Base-by-base conservation (phyloP, 2,888 invertebrate species). In the Cephonodes hylas region DNA sequence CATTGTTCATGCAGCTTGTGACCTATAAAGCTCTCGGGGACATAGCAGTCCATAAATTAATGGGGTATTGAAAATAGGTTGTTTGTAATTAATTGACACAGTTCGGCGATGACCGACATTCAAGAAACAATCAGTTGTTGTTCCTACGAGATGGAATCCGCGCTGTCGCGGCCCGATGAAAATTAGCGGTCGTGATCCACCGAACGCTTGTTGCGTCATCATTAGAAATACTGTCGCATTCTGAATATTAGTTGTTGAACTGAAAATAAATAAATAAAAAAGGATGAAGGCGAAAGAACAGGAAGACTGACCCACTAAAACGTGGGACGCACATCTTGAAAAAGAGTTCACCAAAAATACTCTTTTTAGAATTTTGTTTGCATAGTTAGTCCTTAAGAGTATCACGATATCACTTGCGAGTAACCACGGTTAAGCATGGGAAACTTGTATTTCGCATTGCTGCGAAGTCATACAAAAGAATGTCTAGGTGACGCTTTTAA, bases 1-100 rank as follows among this genome's bases (percentile, higher is more conserved):
- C 71, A 78, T 84, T 83, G 82, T 85, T 82, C 76, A 76, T 76
- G 66, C 71, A 78, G 74, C 70, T 70, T 71, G 75, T 69, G 80
- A 81, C 79, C 80, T 80, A 82, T 76, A 79, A 76, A 82, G 75
- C 66, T 68, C 69, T 57, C 45, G 31, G 18, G 56, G 58, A 62
- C 64, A 63, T 53, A 38, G 3, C 18, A 13, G 18, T 60, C 15
- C 38, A 60, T 60, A 45, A 48, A 34, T 34, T 56, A 22, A 31
- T 15, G n/a, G 44, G 20, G 27, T 63, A 31, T 42, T 15, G 60
- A 60, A 61, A 61, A 42, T 53, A 42, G 56, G 7, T 20, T 20
- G 15, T n/a, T 58, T 38, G 42, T 61, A 20, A 57, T 53, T 62
- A 57, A 60, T 23, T 61, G 42, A 59, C 42, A 57, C 34, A 48